Evolutionary conservation across 2,797 vertebrate genomes (phyloP).

Genomic region (Hoplostethus atlanticus): DNA sequence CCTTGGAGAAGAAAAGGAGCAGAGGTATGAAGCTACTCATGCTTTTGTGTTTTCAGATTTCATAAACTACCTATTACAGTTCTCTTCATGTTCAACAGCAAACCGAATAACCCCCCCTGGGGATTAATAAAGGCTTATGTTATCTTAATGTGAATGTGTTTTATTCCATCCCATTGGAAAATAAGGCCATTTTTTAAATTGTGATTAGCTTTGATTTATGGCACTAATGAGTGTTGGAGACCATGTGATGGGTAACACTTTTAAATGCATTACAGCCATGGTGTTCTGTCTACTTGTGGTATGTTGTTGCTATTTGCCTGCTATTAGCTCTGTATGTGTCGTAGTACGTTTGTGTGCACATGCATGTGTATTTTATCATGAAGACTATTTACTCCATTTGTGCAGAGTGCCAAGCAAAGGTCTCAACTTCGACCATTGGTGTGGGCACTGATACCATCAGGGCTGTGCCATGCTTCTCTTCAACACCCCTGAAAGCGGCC

Average conservation of each 20-base stretch:
- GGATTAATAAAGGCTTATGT: no score
- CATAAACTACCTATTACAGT: no score
- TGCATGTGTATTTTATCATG: not conserved
- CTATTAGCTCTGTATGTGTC: not conserved
- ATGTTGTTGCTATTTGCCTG: slow-evolving; percentile 1
- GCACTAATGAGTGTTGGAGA: not conserved
- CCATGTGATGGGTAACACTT: not conserved
- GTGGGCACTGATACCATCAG: not conserved
- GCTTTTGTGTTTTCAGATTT: no score
- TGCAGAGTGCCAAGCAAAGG: not conserved
- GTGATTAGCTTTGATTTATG: slow-evolving; percentile 1
- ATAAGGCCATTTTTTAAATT: not conserved
- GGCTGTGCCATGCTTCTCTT: no score
- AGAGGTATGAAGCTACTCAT: no score
- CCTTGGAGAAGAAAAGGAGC: no score
- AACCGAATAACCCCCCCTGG: no score
- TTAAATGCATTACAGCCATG: not conserved
- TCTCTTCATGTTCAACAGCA: no score
- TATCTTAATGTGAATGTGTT: no score
- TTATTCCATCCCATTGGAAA: no score
- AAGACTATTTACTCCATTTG: not conserved
- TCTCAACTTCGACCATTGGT: not conserved
- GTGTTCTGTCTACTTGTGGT: no score
- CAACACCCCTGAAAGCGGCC: not conserved
- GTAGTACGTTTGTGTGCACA: not conserved